Evolutionary conservation across 2,888 invertebrate genomes (phyloP).

Genomic region (Disparrhopalites patrizii): DNA sequence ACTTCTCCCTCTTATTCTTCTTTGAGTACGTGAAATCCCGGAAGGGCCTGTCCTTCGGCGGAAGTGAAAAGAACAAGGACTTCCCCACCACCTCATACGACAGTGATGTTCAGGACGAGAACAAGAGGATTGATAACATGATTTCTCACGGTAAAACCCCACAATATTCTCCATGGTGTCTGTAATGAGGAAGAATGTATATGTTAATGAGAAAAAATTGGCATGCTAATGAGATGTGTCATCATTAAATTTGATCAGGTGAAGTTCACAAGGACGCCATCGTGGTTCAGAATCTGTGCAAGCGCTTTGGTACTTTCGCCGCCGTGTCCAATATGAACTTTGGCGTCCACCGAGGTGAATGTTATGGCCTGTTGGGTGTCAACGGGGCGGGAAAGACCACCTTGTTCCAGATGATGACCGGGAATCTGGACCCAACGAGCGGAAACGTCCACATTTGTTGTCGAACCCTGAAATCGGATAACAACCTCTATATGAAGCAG

Average conservation of each 20-base stretch:
- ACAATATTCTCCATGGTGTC: background rate
- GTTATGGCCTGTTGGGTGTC: constrained; percentile 55
- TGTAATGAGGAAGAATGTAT: background rate
- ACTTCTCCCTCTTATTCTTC: constrained; percentile 33
- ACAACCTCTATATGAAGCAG: constrained; percentile 5
- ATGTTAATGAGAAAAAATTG: background rate
- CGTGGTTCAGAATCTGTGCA: constrained; percentile 38
- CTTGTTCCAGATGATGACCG: constrained; percentile 56
- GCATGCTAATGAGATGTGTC: background rate
- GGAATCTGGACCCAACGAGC: constrained; percentile 52
- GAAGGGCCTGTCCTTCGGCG: background rate
- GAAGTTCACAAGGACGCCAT: constrained; percentile 37
- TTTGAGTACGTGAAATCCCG: constrained; percentile 29
- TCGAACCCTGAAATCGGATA: constrained; percentile 45
- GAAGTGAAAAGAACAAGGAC: background rate
- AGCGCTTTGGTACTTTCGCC: constrained; percentile 50
- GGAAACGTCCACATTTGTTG: constrained; percentile 52
- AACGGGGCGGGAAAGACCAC: constrained; percentile 57
- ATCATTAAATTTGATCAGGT: constrained; percentile 22
- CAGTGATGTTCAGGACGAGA: constrained; percentile 34
- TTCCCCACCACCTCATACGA: constrained; percentile 27
- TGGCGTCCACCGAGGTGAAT: constrained; percentile 58
- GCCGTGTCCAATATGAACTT: constrained; percentile 68
- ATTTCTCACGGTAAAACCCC: constrained; percentile 13
- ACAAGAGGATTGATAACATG: constrained; percentile 30